Conservation (phyloP, 2,797 vertebrate species). For the Peromyscus melanophrys region DNA sequence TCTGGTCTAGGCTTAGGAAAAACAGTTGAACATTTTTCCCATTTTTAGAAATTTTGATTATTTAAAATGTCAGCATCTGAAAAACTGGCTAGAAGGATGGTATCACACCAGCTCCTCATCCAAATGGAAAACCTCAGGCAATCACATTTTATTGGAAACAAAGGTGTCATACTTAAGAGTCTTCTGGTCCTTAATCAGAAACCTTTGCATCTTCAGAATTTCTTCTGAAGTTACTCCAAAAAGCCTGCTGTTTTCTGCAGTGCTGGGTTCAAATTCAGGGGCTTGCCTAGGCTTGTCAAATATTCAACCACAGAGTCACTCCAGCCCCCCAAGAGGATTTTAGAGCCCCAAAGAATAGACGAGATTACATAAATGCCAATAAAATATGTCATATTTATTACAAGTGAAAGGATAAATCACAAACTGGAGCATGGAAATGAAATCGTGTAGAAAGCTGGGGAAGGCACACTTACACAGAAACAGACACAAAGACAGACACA, state of each 20-base stretch:
- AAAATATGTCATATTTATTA: slow-evolving; percentile 62
- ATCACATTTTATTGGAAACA: not conserved
- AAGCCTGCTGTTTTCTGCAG: not conserved
- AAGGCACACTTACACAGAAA: not conserved
- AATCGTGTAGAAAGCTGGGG: slow-evolving; percentile 11
- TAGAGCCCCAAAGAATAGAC: slow-evolving; percentile 47
- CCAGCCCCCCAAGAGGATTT: not conserved
- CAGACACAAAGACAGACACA: too few relatives aligned
- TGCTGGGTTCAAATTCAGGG: not conserved
- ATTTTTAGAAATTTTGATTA: slow-evolving; percentile 29
- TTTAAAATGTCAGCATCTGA: not conserved
- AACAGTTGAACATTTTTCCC: not conserved
- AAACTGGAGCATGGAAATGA: not conserved
- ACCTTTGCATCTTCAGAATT: not conserved
- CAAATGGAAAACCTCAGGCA: not conserved
- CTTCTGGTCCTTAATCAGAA: not conserved
- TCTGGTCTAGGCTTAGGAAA: slow-evolving; percentile 16
- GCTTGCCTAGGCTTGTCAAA: not conserved
- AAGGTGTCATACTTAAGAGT: not conserved
- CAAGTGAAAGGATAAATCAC: slow-evolving; percentile 43
- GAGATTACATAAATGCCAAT: slow-evolving; percentile 6
- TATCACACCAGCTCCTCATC: not conserved
- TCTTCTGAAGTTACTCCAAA: not conserved
- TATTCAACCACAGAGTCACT: not conserved
- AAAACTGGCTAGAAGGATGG: not conserved